These are phyloP conservation scores for Xiphorhynchus elegans DNA, from an alignment of 2,113 vertebrate genomes.

Conservation along the genomic window DNA sequence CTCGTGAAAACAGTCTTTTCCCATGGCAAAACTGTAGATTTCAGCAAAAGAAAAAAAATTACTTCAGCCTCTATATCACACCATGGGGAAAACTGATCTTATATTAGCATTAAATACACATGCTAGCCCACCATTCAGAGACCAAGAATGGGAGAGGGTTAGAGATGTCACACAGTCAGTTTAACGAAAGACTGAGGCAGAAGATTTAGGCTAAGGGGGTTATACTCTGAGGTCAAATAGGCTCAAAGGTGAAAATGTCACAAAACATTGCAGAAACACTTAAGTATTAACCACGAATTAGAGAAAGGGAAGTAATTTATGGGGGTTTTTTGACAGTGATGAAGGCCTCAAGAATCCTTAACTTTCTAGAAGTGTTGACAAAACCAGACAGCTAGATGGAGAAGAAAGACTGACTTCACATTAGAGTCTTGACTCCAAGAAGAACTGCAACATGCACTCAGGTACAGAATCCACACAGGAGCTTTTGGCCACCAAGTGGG, in stretches of 20 bases:
- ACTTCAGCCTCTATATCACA: constrained; percentile 3
- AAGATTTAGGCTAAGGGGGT: background rate
- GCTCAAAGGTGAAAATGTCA: background rate
- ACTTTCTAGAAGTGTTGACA: background rate
- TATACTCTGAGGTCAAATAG: background rate
- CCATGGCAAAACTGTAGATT: background rate
- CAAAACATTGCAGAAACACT: background rate
- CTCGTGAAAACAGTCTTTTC: constrained; percentile 12
- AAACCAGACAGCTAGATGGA: background rate
- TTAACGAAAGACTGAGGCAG: background rate
- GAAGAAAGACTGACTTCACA: background rate
- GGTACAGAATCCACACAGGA: background rate
- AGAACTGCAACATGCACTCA: background rate
- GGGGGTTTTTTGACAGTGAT: background rate
- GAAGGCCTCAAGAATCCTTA: background rate
- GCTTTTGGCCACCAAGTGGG: background rate
- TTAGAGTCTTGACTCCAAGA: background rate
- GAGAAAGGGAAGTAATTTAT: background rate
- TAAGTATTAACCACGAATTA: background rate
- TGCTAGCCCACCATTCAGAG: background rate
- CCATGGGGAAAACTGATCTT: background rate
- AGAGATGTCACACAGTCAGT: background rate
- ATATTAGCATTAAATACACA: background rate
- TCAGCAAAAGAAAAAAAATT: background rate
- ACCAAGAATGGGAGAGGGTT: background rate